Base-by-base conservation (phyloP, 2,888 invertebrate genomes). In the Lymantria dispar region DNA sequence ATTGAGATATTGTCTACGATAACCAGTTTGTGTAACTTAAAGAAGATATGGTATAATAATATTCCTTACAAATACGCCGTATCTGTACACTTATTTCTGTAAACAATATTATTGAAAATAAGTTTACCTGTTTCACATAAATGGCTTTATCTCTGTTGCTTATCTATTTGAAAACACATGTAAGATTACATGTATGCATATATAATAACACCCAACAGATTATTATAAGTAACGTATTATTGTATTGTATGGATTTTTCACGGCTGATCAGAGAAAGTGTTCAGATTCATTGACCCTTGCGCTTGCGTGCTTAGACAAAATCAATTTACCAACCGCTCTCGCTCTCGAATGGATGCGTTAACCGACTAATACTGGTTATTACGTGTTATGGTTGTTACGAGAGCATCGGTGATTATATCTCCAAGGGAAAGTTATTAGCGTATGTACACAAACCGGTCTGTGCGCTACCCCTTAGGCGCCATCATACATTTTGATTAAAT, bases 231-330 rank as follows among this genome's bases (percentile, higher is more conserved):
- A 60, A 65, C 47, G 54, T 55, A 51, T 9, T 52, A 55, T 48
- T 57, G 68, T 62, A 62, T 64, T 63, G 58, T 55, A 48, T 50
- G 60, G 52, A 62, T 65, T 62, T 62, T 58, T 64, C 69, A 61
- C 58, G 56, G 60, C 50, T 51, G 58, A 67, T 67, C 66, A 73
- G 80, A 76, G 86, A 87, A 87, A 87, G 86, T 83, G 76, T 76
- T 76, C 68, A 62, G 72, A 80, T 77, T 74, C 82, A 74, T 80
- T 80, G 83, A 85, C 84, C 85, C 77, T 78, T 72, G 66, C 68
- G 59, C 77, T 85, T 76, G 86, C 85, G 86, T 87, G 88, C 78
- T 78, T 77, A 77, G 76, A 83, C 82, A 76, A 80, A 86, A 87
- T 85, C 83, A 83, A 84, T 83, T 78, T 76, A 74, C 70, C 70